Evolutionary conservation across 2,797 vertebrate genomes (phyloP).

Genomic region (Lepus oiostolus): DNA sequence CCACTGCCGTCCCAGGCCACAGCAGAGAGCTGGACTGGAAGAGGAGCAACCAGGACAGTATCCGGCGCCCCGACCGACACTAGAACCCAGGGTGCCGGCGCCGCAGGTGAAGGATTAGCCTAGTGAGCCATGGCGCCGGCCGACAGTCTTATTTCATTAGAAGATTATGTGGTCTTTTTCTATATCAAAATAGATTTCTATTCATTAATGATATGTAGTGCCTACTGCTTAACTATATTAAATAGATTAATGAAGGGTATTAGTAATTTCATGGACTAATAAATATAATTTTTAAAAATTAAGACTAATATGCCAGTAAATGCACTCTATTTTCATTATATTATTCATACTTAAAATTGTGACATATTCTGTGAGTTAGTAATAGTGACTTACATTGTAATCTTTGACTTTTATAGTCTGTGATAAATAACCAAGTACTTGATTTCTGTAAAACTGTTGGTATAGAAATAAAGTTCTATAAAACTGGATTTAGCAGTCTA

Average conservation of each 20-base stretch:
- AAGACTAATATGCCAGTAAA: conserved; percentile 56
- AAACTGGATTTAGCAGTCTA: conserved; percentile 41
- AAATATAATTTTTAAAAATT: conserved; percentile 66
- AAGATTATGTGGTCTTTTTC: conserved; percentile 52
- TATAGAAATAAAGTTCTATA: conserved; percentile 59
- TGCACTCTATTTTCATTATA: conserved; percentile 58
- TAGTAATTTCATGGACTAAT: conserved; percentile 69
- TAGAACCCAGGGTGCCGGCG: no score
- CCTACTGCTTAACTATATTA: conserved; percentile 67
- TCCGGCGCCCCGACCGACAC: no score
- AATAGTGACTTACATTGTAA: neutral
- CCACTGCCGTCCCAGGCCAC: no score
- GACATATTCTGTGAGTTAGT: conserved; percentile 43
- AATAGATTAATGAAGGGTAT: conserved; percentile 71
- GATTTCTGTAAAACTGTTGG: conserved; percentile 55
- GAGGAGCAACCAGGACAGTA: no score
- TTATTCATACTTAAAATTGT: conserved; percentile 51
- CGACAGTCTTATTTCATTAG: conserved; percentile 44
- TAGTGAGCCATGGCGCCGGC: no score
- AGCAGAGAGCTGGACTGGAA: no score
- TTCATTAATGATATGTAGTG: conserved; percentile 65
- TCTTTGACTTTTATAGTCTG: conserved; percentile 51
- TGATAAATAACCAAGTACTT: conserved; percentile 46
- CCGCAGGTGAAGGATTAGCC: no score
- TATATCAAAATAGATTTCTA: conserved; percentile 57